Evolutionary conservation across 2,113 vertebrate genomes (phyloP), one percentile per base, ranked within the genome.

Genomic region (Dipodomys merriami): DNA sequence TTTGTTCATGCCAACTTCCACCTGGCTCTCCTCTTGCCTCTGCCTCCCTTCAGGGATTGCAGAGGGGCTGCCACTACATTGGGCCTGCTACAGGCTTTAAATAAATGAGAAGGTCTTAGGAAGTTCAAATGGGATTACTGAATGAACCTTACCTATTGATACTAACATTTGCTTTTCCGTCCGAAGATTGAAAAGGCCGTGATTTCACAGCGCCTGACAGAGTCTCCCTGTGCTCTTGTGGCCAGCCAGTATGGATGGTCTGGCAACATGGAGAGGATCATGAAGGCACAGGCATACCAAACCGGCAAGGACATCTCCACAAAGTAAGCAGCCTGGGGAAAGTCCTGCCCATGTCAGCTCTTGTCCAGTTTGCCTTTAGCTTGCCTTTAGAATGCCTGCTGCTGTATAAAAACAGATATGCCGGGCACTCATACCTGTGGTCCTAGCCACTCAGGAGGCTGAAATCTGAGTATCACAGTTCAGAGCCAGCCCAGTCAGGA

Each of bases 231-330:
- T 85, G 99, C 99, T 64, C 97, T 99, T 77, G 99, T 99, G 83
- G 99, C 99, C 86, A 99, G 99, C 97, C 99, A 99, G 97, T 99
- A 99, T 1, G 99, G 99, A 69, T 99, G 99, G 99, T 99, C 99
- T 93, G 99, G 99, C 91, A 99, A 99, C 98, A 99, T 99, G 99
- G 99, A 99, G 97, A 98, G 99, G 93, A 99, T 99, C 96, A 99
- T 99, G 99, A 99, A 99, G 96, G 99, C 99, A 57, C 99, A 99
- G 79, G 99, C 99, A 2, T 99, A 99, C 97, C 99, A 99, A 94
- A 99, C 99, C 5, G 99, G 99, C 94, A 99, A 99, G 97, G 99
- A 99, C 95, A 99, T 99, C 97, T 99, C 99, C n/a, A 99, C 99
- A 87, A 99, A 98, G 99, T 99, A 98, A 97, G 98, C 7, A 13